Evolutionary conservation across 92 coral and sea anemone species (phyloP).

Genomic region (Paramuricea clavata): DNA sequence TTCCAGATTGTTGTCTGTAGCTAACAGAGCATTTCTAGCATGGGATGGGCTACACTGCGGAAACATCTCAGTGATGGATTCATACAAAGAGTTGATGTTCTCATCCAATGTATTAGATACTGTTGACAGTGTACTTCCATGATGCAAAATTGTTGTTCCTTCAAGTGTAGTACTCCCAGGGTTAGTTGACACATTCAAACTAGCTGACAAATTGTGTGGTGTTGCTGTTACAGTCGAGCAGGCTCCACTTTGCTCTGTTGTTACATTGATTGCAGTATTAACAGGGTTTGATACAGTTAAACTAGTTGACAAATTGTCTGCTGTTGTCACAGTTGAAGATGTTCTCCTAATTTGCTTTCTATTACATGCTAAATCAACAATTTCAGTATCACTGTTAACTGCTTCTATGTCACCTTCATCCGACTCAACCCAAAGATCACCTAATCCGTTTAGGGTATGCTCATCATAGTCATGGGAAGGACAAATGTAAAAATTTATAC

Average conservation of each 20-base stretch:
- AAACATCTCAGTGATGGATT: neutral
- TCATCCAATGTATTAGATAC: neutral
- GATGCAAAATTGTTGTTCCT: too few relatives aligned
- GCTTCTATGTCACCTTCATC: neutral
- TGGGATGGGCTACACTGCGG: too few relatives aligned
- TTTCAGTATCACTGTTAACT: neutral
- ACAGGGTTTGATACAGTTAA: neutral
- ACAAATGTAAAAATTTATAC: neutral
- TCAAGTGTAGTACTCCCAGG: too few relatives aligned
- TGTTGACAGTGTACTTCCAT: too few relatives aligned
- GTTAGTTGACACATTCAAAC: too few relatives aligned
- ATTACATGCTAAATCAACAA: neutral
- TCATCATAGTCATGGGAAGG: conserved; percentile 13
- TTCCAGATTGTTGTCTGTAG: too few relatives aligned
- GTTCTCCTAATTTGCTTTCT: neutral
- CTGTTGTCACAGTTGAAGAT: neutral
- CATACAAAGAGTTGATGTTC: neutral
- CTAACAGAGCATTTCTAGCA: too few relatives aligned
- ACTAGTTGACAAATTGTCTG: neutral
- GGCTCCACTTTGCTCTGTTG: neutral
- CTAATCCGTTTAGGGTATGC: neutral
- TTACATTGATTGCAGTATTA: neutral
- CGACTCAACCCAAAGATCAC: conserved; percentile 2
- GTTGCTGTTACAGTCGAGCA: neutral
- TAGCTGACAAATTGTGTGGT: neutral